phyloP scores from a whole-genome alignment of 2,797 vertebrate genomes.

The Tapera naevia region DNA sequence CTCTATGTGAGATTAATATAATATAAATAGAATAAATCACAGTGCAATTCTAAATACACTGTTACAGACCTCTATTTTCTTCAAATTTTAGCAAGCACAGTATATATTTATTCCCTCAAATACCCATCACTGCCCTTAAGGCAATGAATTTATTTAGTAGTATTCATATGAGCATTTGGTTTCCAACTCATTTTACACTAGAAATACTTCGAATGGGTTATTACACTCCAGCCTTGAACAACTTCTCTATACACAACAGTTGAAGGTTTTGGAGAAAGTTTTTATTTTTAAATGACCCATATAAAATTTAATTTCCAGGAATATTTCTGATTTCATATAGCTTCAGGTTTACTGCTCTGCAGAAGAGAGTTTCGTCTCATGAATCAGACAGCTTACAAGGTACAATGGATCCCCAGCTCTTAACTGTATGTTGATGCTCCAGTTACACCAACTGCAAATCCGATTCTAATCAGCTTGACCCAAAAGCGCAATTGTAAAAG shows the following conservation, averaged over 20 bases:
- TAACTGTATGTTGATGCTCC: neutral
- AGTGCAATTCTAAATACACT: neutral
- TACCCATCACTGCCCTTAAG: neutral
- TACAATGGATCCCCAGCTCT: neutral
- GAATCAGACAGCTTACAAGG: neutral
- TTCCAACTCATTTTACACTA: neutral
- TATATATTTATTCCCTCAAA: neutral
- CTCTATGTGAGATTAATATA: neutral
- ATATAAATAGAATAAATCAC: neutral
- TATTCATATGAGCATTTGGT: neutral
- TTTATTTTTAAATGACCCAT: neutral
- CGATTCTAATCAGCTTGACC: neutral
- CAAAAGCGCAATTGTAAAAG: neutral
- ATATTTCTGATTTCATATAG: neutral
- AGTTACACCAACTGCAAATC: neutral
- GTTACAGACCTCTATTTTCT: neutral
- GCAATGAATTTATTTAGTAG: neutral
- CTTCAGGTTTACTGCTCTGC: neutral
- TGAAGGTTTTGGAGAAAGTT: neutral
- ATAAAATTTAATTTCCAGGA: neutral
- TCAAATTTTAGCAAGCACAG: neutral
- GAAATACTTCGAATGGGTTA: neutral
- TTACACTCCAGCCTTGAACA: neutral
- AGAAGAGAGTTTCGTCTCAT: neutral
- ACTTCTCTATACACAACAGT: neutral